A percentile compares a stretch with the other conserved stretches of the same genome.
phyloP scores from a whole-genome alignment of 2,113 vertebrate genomes.

The Carollia perspicillata region DNA sequence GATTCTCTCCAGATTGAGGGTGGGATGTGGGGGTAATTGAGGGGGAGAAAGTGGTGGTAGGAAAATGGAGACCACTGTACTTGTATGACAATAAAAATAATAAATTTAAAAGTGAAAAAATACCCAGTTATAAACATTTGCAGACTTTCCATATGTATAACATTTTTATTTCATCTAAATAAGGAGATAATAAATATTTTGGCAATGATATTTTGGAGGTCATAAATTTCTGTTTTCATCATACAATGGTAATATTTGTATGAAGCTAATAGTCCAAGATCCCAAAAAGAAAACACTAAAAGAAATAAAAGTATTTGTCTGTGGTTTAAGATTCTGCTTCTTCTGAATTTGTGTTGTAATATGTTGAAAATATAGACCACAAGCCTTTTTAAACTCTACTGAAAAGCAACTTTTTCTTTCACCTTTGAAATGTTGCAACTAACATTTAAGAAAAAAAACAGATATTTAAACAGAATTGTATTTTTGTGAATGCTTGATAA shows the following conservation, averaged over 20 bases:
- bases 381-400: constrained; percentile 38
- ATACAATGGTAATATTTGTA: neutral
- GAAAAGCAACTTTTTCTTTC: constrained; percentile 59
- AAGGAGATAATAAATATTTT: neutral
- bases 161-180: neutral
- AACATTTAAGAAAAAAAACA: constrained; percentile 62
- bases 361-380: constrained; percentile 76
- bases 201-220: neutral
- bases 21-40: too few species aligned
- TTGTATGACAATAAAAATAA: too few species aligned
- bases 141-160: neutral
- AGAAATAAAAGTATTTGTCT: constrained; percentile 27
- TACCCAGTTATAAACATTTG: neutral
- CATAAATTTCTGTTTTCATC: neutral
- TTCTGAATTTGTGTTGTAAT: constrained; percentile 72
- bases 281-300: neutral
- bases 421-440: constrained; percentile 65
- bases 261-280: neutral
- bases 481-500: constrained; percentile 79
- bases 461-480: constrained; percentile 70
- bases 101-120: neutral
- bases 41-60: too few species aligned
- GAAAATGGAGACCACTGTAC: too few species aligned
- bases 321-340: constrained; percentile 59
- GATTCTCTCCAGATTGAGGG: too few species aligned